Percentiles rank a stretch among this genome's conserved stretches.
These are phyloP conservation scores for Sebastolobus altivelis DNA, from an alignment of 2,797 vertebrate species.

Conservation along the genomic window DNA sequence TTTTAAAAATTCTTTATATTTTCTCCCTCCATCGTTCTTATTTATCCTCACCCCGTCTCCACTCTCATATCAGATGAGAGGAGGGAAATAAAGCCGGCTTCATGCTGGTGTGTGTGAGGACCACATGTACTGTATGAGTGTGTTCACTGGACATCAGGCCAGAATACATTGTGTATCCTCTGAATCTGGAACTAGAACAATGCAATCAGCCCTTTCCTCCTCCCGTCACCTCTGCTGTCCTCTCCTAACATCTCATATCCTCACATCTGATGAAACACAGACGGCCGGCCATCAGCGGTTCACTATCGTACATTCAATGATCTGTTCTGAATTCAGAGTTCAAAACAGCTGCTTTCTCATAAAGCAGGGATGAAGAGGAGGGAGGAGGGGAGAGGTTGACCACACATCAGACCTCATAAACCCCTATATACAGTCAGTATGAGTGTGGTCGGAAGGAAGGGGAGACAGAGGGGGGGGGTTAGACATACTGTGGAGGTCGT, in stretches of 20 bases:
- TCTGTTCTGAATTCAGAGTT: conserved; percentile 21
- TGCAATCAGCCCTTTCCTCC: neutral
- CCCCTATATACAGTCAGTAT: neutral
- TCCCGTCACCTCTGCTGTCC: neutral
- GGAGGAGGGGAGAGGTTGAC: conserved; percentile 31
- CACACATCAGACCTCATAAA: conserved; percentile 51
- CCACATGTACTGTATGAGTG: neutral
- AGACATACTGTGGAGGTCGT: neutral
- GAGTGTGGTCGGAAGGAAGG: conserved; percentile 48
- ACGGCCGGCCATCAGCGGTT: neutral
- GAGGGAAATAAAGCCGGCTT: neutral
- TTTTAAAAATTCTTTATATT: too few relatives aligned
- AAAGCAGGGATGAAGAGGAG: conserved; percentile 7
- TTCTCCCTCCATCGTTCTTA: too few relatives aligned
- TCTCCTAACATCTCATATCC: neutral
- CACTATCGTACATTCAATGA: neutral
- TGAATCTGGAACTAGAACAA: neutral
- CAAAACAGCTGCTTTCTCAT: conserved; percentile 6
- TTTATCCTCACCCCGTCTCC: neutral
- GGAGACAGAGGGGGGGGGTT: neutral
- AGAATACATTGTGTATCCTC: neutral
- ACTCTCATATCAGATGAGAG: neutral
- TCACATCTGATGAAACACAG: conserved; percentile 4
- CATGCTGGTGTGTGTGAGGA: neutral
- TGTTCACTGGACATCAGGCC: neutral